phyloP scores from a whole-genome alignment of 2,888 invertebrate genomes.

The Temnothorax unifasciatus region DNA sequence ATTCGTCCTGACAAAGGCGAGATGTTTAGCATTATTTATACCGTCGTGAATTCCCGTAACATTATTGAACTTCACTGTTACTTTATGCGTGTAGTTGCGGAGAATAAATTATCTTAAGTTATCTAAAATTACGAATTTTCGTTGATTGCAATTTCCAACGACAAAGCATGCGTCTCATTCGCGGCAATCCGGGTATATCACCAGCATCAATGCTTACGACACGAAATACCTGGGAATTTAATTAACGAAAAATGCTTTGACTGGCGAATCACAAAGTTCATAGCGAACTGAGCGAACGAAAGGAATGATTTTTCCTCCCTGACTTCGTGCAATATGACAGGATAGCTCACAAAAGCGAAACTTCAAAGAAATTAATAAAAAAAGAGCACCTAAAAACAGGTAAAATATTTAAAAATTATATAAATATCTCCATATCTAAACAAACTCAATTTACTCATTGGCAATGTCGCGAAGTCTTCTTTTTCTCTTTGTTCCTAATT shows the following conservation, averaged over 20 bases:
- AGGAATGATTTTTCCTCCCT: conserved; percentile 15
- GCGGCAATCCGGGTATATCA: neutral
- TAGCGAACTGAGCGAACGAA: conserved; percentile 27
- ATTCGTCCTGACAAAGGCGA: neutral
- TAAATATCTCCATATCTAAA: conserved; percentile 25
- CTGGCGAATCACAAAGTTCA: conserved; percentile 20
- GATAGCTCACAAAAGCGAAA: neutral
- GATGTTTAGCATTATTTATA: neutral
- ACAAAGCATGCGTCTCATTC: neutral
- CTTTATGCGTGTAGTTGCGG: neutral
- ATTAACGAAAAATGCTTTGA: conserved; percentile 55
- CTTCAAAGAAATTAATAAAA: conserved; percentile 38
- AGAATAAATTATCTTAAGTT: conserved; percentile 23
- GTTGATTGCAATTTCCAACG: neutral
- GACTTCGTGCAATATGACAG: conserved; percentile 14
- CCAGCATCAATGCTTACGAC: conserved; percentile 36
- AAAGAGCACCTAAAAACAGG: neutral
- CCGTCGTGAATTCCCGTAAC: neutral
- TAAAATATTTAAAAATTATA: conserved; percentile 17
- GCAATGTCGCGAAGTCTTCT: conserved; percentile 17
- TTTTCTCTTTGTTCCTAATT: conserved; percentile 26
- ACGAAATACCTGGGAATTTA: conserved; percentile 42
- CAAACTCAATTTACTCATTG: conserved; percentile 40
- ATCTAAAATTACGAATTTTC: conserved; percentile 24
- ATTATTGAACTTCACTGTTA: neutral